phyloP scores from a whole-genome alignment of 2,888 invertebrate species.

The Teleogryllus oceanicus region DNA sequence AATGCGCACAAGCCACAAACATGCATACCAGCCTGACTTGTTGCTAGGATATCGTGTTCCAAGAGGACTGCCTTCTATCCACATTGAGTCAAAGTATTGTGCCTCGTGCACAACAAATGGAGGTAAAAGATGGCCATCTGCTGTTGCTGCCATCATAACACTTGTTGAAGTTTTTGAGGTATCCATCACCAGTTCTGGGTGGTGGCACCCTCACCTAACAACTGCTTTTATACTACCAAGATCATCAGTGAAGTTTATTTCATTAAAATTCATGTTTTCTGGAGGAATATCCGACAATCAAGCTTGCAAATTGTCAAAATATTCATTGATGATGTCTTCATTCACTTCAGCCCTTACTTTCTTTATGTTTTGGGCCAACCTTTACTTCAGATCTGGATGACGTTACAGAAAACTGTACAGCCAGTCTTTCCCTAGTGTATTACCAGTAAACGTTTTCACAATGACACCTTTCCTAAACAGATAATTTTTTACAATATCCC shows the following conservation, averaged over 20 bases:
- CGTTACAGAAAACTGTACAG: too few species aligned
- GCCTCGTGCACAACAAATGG: conserved; percentile 43
- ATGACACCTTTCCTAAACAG: too few species aligned
- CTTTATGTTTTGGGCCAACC: conserved; percentile 35
- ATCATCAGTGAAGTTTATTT: conserved; percentile 43
- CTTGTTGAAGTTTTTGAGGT: conserved; percentile 38
- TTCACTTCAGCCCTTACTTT: conserved; percentile 33
- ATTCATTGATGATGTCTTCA: conserved; percentile 34
- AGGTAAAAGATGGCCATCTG: conserved; percentile 43
- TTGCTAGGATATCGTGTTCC: too few species aligned
- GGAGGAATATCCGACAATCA: conserved; percentile 34
- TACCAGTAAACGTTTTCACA: too few species aligned
- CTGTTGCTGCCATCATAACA: conserved; percentile 43
- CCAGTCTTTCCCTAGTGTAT: too few species aligned
- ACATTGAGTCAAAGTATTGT: conserved; percentile 40
- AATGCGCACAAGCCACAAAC: background rate
- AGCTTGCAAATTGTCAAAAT: conserved; percentile 39
- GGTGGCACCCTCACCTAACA: conserved; percentile 35
- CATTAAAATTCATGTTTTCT: conserved; percentile 43
- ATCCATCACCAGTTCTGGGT: conserved; percentile 39
- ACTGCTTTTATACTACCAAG: conserved; percentile 39
- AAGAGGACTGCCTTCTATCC: conserved; percentile 39
- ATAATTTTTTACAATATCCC: too few species aligned
- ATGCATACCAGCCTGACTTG: too few species aligned
- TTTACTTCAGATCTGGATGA: too few species aligned